These are phyloP conservation scores for Stercorarius parasiticus DNA, from an alignment of 2,113 vertebrate species.

Conservation along the genomic window DNA sequence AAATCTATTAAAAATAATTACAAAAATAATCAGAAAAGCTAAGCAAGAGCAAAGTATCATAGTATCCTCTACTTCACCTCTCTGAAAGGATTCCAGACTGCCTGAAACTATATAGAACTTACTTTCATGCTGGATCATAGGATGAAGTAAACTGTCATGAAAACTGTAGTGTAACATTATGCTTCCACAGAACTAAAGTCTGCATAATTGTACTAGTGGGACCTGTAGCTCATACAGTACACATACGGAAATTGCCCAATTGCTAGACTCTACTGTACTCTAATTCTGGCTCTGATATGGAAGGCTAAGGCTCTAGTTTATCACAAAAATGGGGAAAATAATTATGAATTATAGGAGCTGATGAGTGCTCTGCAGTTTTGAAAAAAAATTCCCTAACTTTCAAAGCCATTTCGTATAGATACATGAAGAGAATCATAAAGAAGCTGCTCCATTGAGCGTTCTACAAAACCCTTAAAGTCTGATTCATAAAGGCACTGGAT, in stretches of 20 bases:
- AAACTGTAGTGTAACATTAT: background rate
- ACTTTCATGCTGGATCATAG: background rate
- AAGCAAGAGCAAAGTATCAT: background rate
- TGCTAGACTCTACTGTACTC: background rate
- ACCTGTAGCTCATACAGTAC: background rate
- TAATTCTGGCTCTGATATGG: background rate
- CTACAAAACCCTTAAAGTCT: background rate
- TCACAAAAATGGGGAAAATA: background rate
- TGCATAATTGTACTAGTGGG: background rate
- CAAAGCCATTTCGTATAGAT: background rate
- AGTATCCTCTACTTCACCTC: background rate
- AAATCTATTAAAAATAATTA: conserved; percentile 51
- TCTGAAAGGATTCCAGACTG: background rate
- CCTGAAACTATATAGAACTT: background rate
- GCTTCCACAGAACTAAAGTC: background rate
- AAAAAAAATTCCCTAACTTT: background rate
- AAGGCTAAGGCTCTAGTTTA: no score
- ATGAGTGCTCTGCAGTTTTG: background rate
- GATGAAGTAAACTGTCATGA: background rate
- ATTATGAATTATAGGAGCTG: background rate
- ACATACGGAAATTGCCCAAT: background rate
- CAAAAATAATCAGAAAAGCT: conserved; percentile 1
- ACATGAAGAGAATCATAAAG: background rate
- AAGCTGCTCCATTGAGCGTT: rapidly evolving
- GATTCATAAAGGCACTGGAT: background rate